Percentiles rank a stretch among this genome's conserved stretches.
These are phyloP conservation scores for Ictidomys tridecemlineatus DNA, from an alignment of 2,113 vertebrate genomes.

Conservation along the genomic window DNA sequence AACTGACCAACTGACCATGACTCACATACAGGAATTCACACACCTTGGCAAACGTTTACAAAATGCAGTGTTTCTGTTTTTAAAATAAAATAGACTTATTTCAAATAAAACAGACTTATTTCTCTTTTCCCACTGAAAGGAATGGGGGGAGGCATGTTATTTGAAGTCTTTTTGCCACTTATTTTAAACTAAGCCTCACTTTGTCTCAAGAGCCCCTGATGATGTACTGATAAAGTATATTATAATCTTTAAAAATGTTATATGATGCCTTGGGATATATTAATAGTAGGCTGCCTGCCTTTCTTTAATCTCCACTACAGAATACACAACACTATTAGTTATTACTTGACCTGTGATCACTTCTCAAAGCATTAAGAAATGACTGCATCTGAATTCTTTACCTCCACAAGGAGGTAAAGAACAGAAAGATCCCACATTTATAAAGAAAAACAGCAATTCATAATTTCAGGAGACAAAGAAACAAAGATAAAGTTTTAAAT, in stretches of 20 bases:
- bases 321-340: neutral
- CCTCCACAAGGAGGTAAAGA: neutral
- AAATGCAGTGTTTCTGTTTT: neutral
- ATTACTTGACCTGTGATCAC: neutral
- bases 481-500: slow-evolving; percentile 13
- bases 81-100: neutral
- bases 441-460: slow-evolving; percentile 13
- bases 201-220: neutral
- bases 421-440: neutral
- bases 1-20: neutral
- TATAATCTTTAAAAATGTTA: neutral
- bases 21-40: neutral
- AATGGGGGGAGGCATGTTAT: neutral
- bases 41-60: neutral
- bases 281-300: neutral
- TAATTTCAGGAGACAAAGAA: slow-evolving; percentile 42
- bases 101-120: neutral
- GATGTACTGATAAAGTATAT: neutral
- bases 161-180: neutral
- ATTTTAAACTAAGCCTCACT: neutral
- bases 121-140: slow-evolving; percentile 11
- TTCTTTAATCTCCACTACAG: neutral
- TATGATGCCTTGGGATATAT: neutral
- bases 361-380: slow-evolving; percentile 31
- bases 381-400: neutral